phyloP scores from a whole-genome alignment of 2,888 invertebrate species.

The Merodon equestris region DNA sequence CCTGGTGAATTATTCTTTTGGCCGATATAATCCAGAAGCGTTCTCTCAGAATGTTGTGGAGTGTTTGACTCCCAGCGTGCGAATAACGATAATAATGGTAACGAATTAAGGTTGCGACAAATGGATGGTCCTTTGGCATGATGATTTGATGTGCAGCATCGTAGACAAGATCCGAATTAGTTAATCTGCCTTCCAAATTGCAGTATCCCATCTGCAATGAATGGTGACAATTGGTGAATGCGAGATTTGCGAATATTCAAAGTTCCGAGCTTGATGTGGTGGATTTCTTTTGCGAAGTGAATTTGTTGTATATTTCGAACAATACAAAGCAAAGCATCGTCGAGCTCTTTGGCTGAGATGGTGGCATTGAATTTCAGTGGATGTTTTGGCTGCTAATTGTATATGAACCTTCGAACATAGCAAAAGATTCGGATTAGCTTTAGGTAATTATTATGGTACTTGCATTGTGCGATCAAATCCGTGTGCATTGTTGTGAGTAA shows the following conservation, averaged over 20 bases:
- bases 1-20: constrained; percentile 9
- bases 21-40: constrained; percentile 13
- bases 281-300: not conserved
- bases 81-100: not conserved
- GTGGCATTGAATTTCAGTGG: not conserved
- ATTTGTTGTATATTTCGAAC: constrained; percentile 18
- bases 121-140: constrained; percentile 13
- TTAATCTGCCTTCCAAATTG: constrained; percentile 19
- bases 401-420: constrained; percentile 11
- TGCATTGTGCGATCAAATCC: not conserved
- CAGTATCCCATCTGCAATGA: constrained; percentile 18
- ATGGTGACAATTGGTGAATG: not conserved
- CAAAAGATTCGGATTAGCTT: constrained; percentile 3
- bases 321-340: not conserved
- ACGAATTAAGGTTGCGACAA: constrained; percentile 7
- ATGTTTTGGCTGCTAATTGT: constrained; percentile 8
- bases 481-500: not conserved
- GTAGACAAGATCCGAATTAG: not conserved
- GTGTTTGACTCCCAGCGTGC: constrained; percentile 13
- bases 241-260: not conserved
- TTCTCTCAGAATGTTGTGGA: constrained; percentile 17
- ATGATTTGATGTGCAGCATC: constrained; percentile 21
- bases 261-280: not conserved
- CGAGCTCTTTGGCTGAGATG: constrained; percentile 16
- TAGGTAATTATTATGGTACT: not conserved